Evolutionary conservation across 2,797 vertebrate genomes (phyloP), one percentile per base, ranked within the genome.

Genomic region (Galago senegalensis): DNA sequence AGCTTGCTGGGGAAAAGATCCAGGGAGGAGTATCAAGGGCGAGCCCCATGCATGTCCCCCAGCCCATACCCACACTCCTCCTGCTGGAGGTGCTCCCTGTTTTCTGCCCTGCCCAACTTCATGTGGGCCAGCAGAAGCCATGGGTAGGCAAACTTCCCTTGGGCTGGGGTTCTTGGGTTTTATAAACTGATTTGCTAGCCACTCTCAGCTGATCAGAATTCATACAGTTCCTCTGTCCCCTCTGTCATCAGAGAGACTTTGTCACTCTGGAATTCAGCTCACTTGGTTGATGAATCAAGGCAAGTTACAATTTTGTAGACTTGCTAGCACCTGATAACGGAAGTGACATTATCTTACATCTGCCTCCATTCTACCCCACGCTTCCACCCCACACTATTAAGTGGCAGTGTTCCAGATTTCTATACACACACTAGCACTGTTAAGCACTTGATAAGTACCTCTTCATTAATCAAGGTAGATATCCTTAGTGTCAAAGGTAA

Each of bases 241-340:
- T 79, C 60, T 76, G 34, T 76, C 23, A 31, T 34, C 29, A 29
- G 29, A 61, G 27, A 10, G 34, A 12, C 20, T 49, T 69, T 61
- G 25, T 69, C 70, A 73, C 37, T 79, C 61, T 91, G 40, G 77
- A 82, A 91, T 83, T 87, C 61, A 87, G 23, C 82, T 80, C 2
- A 1, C 40, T 61, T 69, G 49, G 21, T 18, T 81, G 13, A 31
- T 1, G 0, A 5, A 18, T 87, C 31, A 43, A 34, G 53, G 69
- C 14, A 25, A 14, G 20, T 82, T 86, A 61, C 0, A 1, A 29
- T 72, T 79, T 37, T 84, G 46, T 83, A 34, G 40, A 43, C 34
- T 43, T 25, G 72, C 27, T 0, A 0, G 20, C 34, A 27, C 34
- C 1, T 53, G 53, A 25, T 72, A 70, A 56, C 9, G 31, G 40